These are phyloP conservation scores for Hemistola chrysoprasaria DNA, from an alignment of 2,888 invertebrate genomes.

Conservation along the genomic window DNA sequence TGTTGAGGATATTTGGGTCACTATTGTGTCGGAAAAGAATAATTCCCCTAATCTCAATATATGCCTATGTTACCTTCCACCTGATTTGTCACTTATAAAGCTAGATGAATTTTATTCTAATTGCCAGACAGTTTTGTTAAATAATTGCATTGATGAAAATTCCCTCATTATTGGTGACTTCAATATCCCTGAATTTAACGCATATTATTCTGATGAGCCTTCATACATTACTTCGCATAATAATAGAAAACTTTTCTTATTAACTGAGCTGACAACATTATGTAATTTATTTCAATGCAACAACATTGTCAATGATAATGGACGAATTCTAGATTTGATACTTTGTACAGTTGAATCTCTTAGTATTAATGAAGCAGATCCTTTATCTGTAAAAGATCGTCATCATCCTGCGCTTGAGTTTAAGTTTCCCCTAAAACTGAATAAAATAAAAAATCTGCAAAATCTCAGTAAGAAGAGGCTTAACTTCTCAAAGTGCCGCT, in stretches of 20 bases:
- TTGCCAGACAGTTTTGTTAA: constrained; percentile 5
- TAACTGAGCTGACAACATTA: background rate
- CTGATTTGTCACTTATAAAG: background rate
- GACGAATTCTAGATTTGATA: constrained; percentile 3
- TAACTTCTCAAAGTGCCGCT: background rate
- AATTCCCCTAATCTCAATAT: constrained; percentile 1
- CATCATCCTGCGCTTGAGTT: constrained; percentile 4
- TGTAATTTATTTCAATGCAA: constrained; percentile 8
- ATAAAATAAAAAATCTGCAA: too few species aligned
- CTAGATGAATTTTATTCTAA: constrained; percentile 2
- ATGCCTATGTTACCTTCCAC: constrained; percentile 9
- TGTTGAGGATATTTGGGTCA: too few species aligned
- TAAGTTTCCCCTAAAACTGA: background rate
- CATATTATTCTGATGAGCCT: background rate
- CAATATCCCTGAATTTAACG: constrained; percentile 5
- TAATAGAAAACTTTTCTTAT: background rate
- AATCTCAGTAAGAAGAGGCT: background rate
- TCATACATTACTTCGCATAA: background rate
- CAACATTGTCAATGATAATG: constrained; percentile 2
- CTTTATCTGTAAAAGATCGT: constrained; percentile 1
- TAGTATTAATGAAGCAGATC: background rate
- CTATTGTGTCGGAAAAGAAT: background rate
- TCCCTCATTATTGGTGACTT: too few species aligned
- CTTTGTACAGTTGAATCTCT: background rate
- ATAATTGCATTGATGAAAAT: background rate